Evolutionary conservation across 2,113 vertebrate genomes (phyloP).

Genomic region (Hippocampus guttulatus): DNA sequence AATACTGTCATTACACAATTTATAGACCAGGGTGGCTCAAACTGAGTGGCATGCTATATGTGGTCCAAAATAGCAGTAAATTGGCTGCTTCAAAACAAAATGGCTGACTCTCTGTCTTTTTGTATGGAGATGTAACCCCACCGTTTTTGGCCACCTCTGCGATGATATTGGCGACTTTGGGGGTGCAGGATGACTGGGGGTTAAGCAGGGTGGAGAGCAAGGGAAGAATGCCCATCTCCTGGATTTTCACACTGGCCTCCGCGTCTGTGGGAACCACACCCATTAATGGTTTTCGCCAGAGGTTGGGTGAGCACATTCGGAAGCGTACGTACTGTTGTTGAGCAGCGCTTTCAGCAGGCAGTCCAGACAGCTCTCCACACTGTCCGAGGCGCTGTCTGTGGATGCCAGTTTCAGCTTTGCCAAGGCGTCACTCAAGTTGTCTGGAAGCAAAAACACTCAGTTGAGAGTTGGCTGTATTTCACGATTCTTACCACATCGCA

Average conservation of each 20-base stretch:
- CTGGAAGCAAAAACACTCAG: slow-evolving; percentile 58
- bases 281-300: no score
- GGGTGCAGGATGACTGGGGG: slow-evolving; percentile 84
- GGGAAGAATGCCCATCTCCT: slow-evolving; percentile 86
- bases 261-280: slow-evolving; percentile 76
- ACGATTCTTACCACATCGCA: background rate
- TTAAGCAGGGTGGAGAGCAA: slow-evolving; percentile 80
- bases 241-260: slow-evolving; percentile 91
- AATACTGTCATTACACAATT: background rate
- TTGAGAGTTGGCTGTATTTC: background rate
- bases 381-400: slow-evolving; percentile 79
- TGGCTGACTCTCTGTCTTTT: background rate
- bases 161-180: slow-evolving; percentile 97
- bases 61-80: background rate
- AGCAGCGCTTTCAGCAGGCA: slow-evolving; percentile 89
- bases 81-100: background rate
- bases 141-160: slow-evolving; percentile 99
- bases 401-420: slow-evolving; percentile 91
- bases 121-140: slow-evolving; percentile 65
- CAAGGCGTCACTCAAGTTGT: slow-evolving; percentile 89
- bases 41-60: background rate
- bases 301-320: background rate
- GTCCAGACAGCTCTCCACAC: slow-evolving; percentile 89
- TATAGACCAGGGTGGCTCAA: background rate
- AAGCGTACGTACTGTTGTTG: slow-evolving; percentile 85